Evolutionary conservation across 1,140 invertebrate genomes (phyloP), one percentile per base, ranked within the genome.

Genomic region (Anoplophora glabripennis): DNA sequence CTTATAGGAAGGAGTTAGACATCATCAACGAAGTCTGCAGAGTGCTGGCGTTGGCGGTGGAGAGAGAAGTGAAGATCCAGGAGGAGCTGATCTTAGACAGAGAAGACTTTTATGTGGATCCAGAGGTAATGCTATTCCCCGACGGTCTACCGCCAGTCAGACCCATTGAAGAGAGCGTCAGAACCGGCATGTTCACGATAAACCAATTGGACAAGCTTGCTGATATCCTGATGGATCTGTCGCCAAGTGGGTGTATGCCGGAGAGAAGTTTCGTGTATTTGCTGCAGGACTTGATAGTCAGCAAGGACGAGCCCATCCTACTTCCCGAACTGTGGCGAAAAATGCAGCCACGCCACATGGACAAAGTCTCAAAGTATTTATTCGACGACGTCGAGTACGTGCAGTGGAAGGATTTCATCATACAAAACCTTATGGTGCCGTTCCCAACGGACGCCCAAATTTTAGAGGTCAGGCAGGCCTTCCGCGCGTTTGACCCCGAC

Each of bases 341-440:
- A 34, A 51, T 85, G n/a, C 69, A 77, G 54, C 71, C 77, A 1
- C 63, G 75, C 14, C 72, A 81, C 46, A 66, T 84, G 4, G 69
- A 75, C 10, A 72, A 74, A 40, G 53, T 85, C 7, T 71, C 83
- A 1, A 63, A 67, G 41, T 55, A 66, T 10, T 21, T 84, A 12
- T 86, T 81, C 65, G 81, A 79, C 0, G 73, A 79, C 35, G 72
- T 71, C 0, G 72, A 75, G 3, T 79, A 78, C 40, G 56, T 85
- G 9, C 78, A 84, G 68, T 86, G 84, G 84, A 79, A 78, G 65
- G 82, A 85, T 67, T 85, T 86, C 59, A 70, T 86, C 10, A 73
- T 85, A 55, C 81, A 80, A 63, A 81, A 79, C 65, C 69, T 84
- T 10, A 75, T 80, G 49, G 65, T 85, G 10, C 61, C 69, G 15